A percentile compares a stretch with the other conserved stretches of the same genome.
Evolutionary conservation across 2,888 invertebrate genomes (phyloP).

Genomic region (Diplolepis rosae): DNA sequence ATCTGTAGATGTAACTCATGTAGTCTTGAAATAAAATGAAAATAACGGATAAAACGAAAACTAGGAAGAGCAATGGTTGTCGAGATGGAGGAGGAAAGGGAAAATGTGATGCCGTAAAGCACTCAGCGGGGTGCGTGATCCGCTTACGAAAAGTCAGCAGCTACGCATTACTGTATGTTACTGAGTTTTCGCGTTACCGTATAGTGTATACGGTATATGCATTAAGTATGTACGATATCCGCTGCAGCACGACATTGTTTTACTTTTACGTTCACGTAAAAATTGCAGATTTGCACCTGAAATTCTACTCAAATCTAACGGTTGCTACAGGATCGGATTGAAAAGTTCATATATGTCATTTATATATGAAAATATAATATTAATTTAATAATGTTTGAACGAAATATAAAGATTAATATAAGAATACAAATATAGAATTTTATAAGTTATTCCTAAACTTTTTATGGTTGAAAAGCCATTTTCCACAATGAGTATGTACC

Average conservation of each 20-base stretch:
- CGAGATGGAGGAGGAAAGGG: slow-evolving; percentile 39
- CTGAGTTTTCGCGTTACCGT: slow-evolving; percentile 57
- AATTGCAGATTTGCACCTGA: background rate
- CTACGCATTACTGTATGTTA: slow-evolving; percentile 53
- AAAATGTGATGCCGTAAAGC: slow-evolving; percentile 71
- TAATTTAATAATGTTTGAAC: too few relatives aligned
- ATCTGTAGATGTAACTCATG: too few relatives aligned
- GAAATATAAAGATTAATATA: too few relatives aligned
- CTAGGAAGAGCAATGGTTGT: slow-evolving; percentile 39
- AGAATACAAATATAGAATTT: too few relatives aligned
- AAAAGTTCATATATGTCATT: too few relatives aligned
- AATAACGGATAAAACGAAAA: slow-evolving; percentile 33
- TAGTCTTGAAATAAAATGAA: slow-evolving; percentile 25
- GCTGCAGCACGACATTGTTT: slow-evolving; percentile 3
- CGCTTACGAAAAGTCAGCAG: slow-evolving; percentile 67
- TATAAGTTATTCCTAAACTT: too few relatives aligned
- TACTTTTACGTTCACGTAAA: slow-evolving; percentile 4
- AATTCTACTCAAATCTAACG: background rate
- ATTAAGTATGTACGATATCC: background rate
- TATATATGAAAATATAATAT: too few relatives aligned
- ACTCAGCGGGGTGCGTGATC: slow-evolving; percentile 72
- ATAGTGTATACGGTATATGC: background rate
- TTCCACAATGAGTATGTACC: too few relatives aligned
- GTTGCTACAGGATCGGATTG: background rate
- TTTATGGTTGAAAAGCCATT: too few relatives aligned